These are phyloP conservation scores for Ceraclea dissimilis DNA, from an alignment of 2,888 invertebrate species.

Conservation along the genomic window DNA sequence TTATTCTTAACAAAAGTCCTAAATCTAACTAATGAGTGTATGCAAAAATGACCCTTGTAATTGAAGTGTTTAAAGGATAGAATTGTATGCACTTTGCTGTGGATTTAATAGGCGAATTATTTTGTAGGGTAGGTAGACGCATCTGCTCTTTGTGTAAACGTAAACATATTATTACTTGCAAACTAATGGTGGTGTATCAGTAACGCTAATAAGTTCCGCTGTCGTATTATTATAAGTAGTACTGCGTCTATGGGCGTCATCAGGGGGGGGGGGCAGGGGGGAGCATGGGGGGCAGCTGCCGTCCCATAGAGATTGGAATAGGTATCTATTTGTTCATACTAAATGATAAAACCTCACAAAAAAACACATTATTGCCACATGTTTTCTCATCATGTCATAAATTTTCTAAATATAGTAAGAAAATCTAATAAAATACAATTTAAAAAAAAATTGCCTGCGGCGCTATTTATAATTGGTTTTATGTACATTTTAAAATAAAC, in stretches of 20 bases:
- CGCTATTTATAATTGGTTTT: no score
- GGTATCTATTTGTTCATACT: no score
- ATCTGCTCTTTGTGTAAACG: conserved; percentile 13
- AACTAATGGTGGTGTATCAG: conserved; percentile 19
- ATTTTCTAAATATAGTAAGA: no score
- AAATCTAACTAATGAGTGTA: neutral
- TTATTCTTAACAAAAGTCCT: conserved; percentile 4
- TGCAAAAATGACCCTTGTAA: neutral
- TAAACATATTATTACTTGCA: conserved; percentile 14
- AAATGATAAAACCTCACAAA: no score
- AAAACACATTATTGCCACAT: no score
- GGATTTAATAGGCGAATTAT: neutral
- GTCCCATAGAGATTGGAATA: no score
- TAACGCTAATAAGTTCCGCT: conserved; percentile 13
- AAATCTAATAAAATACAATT: no score
- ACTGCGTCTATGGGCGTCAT: neutral
- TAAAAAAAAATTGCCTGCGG: no score
- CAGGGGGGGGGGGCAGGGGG: no score
- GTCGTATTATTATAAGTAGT: conserved; percentile 1
- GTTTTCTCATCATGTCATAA: no score
- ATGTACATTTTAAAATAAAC: no score
- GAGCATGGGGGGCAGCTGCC: no score
- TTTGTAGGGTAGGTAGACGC: neutral
- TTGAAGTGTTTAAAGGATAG: neutral
- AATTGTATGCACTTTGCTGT: neutral